Evolutionary conservation across 2,797 vertebrate species (phyloP).

Genomic region (Typhlichthys eigenmanni): DNA sequence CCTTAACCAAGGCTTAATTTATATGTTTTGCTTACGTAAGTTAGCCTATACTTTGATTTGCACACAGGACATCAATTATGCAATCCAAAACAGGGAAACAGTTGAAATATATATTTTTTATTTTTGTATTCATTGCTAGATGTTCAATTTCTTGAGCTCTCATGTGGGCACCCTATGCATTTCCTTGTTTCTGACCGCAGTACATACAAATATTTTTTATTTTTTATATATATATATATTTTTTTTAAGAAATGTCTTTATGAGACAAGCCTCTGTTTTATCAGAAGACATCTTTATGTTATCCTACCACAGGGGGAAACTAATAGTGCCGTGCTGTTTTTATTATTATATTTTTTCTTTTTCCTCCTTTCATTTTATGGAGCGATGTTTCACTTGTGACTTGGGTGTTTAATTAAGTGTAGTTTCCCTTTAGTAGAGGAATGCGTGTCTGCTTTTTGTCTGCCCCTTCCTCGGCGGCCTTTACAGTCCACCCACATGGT

Average conservation of each 20-base stretch:
- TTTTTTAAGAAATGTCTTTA: constrained; percentile 52
- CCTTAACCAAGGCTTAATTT: no score
- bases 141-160: constrained; percentile 45
- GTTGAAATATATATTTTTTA: no score
- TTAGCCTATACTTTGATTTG: no score
- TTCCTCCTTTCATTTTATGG: constrained; percentile 86
- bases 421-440: constrained; percentile 93
- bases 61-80: no score
- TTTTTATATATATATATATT: constrained; percentile 17
- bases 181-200: constrained; percentile 59
- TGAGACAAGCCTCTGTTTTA: constrained; percentile 62
- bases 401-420: constrained; percentile 98
- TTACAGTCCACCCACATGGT: constrained; percentile 96
- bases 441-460: constrained; percentile 97
- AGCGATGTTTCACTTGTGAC: constrained; percentile 90
- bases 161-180: constrained; percentile 23
- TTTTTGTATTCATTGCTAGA: no score
- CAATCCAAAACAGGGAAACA: no score
- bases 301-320: constrained; percentile 53
- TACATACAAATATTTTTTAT: constrained; percentile 38
- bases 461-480: constrained; percentile 79
- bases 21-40: no score
- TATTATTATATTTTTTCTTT: constrained; percentile 59
- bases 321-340: constrained; percentile 54
- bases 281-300: constrained; percentile 66